Percentiles rank a stretch among this genome's conserved stretches.
These are phyloP conservation scores for Grallaria varia DNA, from an alignment of 2,113 vertebrate genomes.

Conservation along the genomic window DNA sequence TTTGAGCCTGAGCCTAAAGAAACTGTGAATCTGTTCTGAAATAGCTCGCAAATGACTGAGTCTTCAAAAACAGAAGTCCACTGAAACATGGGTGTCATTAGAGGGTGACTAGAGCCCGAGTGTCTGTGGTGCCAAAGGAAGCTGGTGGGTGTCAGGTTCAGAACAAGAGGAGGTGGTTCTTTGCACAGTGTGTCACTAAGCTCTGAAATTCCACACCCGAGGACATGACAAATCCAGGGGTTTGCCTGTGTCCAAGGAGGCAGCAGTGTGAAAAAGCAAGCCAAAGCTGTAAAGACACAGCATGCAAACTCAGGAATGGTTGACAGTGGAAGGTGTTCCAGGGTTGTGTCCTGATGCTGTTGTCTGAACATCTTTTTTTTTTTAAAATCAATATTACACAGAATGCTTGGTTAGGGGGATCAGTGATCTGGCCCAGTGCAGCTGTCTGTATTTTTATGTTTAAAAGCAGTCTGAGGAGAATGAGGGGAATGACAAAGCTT, in stretches of 20 bases:
- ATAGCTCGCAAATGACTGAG: background rate
- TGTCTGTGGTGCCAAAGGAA: background rate
- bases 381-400: background rate
- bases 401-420: background rate
- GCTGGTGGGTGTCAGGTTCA: background rate
- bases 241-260: background rate
- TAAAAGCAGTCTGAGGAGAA: background rate
- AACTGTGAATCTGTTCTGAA: background rate
- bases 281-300: background rate
- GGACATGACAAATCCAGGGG: background rate
- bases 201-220: background rate
- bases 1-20: background rate
- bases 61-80: background rate
- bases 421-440: background rate
- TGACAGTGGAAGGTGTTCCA: background rate
- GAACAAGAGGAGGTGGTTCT: slow-evolving; percentile 49
- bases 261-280: background rate
- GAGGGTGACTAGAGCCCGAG: background rate
- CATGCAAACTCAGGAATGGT: background rate
- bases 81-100: background rate
- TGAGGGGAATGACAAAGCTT: background rate
- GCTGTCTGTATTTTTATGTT: background rate
- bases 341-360: background rate
- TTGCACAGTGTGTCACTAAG: background rate
- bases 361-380: background rate